A percentile compares a stretch with the other conserved stretches of the same genome.
Conservation (phyloP, 53 echinoderm and acorn worm species). For the Astropecten irregularis region DNA sequence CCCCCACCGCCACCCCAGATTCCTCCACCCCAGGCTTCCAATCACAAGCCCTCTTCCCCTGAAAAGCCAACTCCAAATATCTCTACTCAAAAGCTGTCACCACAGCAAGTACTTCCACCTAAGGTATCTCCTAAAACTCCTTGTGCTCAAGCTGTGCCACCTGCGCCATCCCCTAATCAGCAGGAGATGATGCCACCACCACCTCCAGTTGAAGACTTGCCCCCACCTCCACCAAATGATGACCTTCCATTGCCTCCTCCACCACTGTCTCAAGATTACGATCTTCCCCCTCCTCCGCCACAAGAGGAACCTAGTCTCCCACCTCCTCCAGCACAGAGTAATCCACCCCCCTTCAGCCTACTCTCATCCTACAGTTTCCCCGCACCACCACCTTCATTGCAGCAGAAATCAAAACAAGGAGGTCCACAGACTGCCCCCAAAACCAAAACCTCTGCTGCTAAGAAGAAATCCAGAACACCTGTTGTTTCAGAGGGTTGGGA, state of each 20-base stretch:
- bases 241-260: constrained; percentile 53
- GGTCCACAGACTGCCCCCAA: constrained; percentile 42
- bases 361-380: constrained; percentile 20
- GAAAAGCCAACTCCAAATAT: neutral
- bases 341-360: neutral
- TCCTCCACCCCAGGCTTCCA: neutral
- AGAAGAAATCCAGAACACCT: constrained; percentile 69
- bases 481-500: constrained; percentile 82
- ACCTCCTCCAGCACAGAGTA: constrained; percentile 40
- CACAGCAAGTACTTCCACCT: constrained; percentile 21
- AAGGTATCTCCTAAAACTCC: constrained; percentile 39
- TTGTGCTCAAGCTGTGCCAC: neutral
- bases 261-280: constrained; percentile 37
- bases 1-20: constrained; percentile 27
- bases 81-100: neutral
- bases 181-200: constrained; percentile 49
- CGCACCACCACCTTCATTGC: constrained; percentile 54
- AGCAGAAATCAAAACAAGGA: constrained; percentile 29
- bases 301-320: constrained; percentile 26
- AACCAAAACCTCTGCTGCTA: constrained; percentile 29
- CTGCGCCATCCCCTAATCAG: neutral
- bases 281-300: constrained; percentile 62
- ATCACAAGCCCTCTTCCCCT: neutral
- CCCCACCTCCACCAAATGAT: constrained; percentile 39
- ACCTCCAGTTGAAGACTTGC: constrained; percentile 38